Conservation (phyloP, 2,113 vertebrate species). For the Todiramphus chloris region DNA sequence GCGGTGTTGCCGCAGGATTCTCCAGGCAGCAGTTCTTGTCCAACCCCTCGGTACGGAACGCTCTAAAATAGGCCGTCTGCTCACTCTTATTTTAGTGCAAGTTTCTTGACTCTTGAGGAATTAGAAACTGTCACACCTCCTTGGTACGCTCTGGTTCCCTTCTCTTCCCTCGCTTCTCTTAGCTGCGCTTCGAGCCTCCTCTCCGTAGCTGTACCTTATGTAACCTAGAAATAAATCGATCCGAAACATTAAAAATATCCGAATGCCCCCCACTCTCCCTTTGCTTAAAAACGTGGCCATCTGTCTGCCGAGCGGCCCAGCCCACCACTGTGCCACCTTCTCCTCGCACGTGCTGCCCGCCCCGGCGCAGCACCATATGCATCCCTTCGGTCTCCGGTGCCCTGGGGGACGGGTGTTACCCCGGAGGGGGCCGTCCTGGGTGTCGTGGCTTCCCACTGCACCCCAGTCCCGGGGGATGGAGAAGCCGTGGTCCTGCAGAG, state of each 20-base stretch:
- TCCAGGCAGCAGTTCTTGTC: not conserved
- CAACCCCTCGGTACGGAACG: not conserved
- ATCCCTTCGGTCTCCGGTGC: not conserved
- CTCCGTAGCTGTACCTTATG: not conserved
- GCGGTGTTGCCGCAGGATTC: not conserved
- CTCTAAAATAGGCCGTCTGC: conserved; percentile 33
- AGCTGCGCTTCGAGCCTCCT: not conserved
- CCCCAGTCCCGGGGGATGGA: not conserved
- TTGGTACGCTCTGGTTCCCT: not conserved
- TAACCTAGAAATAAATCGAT: conserved; percentile 51
- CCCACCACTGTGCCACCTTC: conserved; percentile 37
- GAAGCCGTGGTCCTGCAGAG: not conserved
- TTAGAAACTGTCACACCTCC: conserved; percentile 49
- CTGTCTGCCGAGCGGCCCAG: conserved; percentile 23
- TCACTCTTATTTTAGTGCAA: conserved; percentile 49
- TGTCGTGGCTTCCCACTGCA: not conserved
- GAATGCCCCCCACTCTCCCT: not conserved
- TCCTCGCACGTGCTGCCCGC: conserved; percentile 2
- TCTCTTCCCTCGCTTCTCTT: not conserved
- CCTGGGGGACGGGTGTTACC: not conserved
- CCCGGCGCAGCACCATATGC: not conserved
- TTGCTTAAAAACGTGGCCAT: conserved; percentile 22
- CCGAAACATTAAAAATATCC: conserved; percentile 14
- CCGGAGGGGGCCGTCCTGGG: not conserved
- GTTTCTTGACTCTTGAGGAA: conserved; percentile 20